Evolutionary conservation across 2,888 invertebrate species (phyloP).

Genomic region (Ferrisia virgata): DNA sequence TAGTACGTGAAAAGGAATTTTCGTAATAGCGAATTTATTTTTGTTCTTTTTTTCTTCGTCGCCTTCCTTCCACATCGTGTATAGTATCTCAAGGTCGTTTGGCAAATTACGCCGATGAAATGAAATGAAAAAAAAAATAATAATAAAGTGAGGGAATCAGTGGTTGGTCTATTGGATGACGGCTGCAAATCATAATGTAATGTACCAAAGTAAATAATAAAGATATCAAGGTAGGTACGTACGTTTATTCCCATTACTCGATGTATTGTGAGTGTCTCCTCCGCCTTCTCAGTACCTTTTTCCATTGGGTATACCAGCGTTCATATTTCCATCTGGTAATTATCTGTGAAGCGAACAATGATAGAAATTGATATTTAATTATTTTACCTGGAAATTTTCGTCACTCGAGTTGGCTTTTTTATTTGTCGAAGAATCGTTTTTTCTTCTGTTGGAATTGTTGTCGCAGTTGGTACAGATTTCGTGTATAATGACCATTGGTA

Average conservation of each 20-base stretch:
- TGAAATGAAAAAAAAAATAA: background rate
- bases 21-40: constrained; percentile 4
- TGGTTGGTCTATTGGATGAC: background rate
- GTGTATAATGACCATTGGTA: too few species aligned
- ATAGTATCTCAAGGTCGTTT: constrained; percentile 10
- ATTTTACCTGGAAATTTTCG: background rate
- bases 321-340: background rate
- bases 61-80: background rate
- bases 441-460: too few species aligned
- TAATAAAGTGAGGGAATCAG: background rate
- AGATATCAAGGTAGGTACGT: constrained; percentile 7
- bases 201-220: background rate
- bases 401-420: background rate
- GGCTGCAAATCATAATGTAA: constrained; percentile 26
- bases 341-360: background rate
- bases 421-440: background rate
- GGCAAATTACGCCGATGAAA: background rate
- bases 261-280: background rate
- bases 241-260: background rate
- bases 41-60: background rate
- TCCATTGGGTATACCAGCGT: background rate
- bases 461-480: too few species aligned
- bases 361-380: constrained; percentile 25
- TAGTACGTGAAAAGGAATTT: constrained; percentile 13
- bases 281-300: background rate